These are phyloP conservation scores for Maylandia zebra DNA, from an alignment of 2,113 vertebrate genomes.

Conservation along the genomic window DNA sequence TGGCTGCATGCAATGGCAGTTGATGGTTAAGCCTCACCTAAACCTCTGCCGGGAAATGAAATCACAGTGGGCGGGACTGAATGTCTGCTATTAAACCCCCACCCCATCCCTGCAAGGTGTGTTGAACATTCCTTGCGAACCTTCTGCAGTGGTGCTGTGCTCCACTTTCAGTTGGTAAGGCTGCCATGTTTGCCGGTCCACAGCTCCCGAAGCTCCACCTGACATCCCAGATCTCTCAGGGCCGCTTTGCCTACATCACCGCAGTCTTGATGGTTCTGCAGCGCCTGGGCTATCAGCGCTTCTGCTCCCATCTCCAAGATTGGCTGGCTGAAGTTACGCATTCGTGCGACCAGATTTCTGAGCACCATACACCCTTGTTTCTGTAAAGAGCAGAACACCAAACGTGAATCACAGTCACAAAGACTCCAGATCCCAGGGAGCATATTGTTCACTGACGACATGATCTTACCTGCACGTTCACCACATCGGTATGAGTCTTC, in stretches of 20 bases:
- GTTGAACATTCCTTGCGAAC: not conserved
- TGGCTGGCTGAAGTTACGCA: conserved; percentile 69
- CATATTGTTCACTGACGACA: not conserved
- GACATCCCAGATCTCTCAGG: conserved; percentile 88
- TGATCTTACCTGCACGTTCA: conserved; percentile 80
- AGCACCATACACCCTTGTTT: conserved; percentile 93
- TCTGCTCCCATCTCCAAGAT: conserved; percentile 93
- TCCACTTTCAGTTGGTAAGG: conserved; percentile 71
- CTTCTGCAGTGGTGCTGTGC: not conserved
- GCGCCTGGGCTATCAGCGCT: conserved; percentile 79
- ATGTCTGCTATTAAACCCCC: not conserved
- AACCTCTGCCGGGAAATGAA: not conserved
- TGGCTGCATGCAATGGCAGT: not conserved
- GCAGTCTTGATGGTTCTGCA: conserved; percentile 77
- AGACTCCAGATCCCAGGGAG: not conserved
- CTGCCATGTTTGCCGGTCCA: conserved; percentile 91
- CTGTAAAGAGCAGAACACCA: conserved; percentile 52
- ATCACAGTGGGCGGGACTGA: not conserved
- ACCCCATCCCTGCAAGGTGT: not conserved
- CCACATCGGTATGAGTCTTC: conserved; percentile 75
- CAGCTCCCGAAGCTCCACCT: conserved; percentile 85
- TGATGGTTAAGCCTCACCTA: not conserved
- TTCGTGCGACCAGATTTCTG: conserved; percentile 85
- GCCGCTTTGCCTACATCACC: conserved; percentile 83
- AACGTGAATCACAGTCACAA: not conserved